Evolutionary conservation across 2,797 vertebrate genomes (phyloP), one percentile per base, ranked within the genome.

Genomic region (Melanitta fusca): DNA sequence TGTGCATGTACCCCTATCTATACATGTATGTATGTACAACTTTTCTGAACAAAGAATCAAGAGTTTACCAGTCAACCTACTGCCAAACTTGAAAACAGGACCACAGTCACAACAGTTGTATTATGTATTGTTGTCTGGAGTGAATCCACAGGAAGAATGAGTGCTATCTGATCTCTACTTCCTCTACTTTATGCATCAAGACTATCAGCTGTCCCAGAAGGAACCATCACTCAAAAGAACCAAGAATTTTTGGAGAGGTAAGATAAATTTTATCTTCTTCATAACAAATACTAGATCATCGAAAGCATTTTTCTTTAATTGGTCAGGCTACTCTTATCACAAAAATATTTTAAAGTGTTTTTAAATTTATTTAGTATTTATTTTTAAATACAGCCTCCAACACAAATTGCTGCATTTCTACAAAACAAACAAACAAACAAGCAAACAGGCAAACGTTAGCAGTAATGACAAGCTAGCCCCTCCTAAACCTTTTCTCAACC

Each of bases 131-230:
- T 43, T 62, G 5, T 5, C 34, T 70, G 32, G 51, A 70, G 5
- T 2, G 16, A 21, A 28, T 19, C 11, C 49, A 53, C 25, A 64
- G 13, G 9, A 56, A 88, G 54, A 41, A 83, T 11, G 1, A 84
- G 43, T 74, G 30, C 22, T 92, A 54, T 34, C 64, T 94, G 93
- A 65, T 54, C 82, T 87, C 74, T 88, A 13, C 96, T 93, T 97
- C 90, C 93, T 97, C 93, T 95, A 79, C 75, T 96, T 92, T 61
- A 54, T 85, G 13, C 47, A 58, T 27, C 27, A 78, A 66, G 80
- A 91, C 79, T 58, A 84, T 80, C 83, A 93, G 19, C 69, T 82
- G 38, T 5, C 22, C 3, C 32, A 38, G 32, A 36, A 66, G 56
- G n/a, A 20, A 34, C 10, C 27, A 13, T 61, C 78, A 43, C 20